These are phyloP conservation scores for Empis livida DNA, from an alignment of 2,888 invertebrate genomes.

Conservation along the genomic window DNA sequence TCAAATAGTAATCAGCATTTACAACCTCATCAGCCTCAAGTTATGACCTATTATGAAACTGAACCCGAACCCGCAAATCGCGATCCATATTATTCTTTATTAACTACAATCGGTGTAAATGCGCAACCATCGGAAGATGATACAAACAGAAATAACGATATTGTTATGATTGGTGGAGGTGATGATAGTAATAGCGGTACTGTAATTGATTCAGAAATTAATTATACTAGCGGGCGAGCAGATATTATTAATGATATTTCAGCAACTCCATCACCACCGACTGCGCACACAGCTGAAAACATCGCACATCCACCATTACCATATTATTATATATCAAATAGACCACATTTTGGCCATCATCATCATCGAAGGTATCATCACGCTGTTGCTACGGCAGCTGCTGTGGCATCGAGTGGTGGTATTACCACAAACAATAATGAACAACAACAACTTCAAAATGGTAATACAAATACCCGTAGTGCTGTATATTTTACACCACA, in stretches of 20 bases:
- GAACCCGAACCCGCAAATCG: slow-evolving; percentile 6
- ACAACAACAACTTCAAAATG: background rate
- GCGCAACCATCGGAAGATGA: background rate
- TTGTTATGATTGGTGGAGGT: background rate
- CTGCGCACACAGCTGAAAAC: slow-evolving; percentile 15
- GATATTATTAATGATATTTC: background rate
- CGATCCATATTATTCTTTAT: too few relatives aligned
- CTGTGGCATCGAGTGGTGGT: slow-evolving; percentile 11
- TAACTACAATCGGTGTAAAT: background rate
- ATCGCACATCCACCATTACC: slow-evolving; percentile 9
- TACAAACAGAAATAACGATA: background rate
- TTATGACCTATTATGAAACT: slow-evolving; percentile 1
- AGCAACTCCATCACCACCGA: slow-evolving; percentile 20
- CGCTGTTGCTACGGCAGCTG: slow-evolving; percentile 11
- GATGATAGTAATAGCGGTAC: background rate
- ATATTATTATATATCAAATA: background rate
- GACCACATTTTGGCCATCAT: background rate
- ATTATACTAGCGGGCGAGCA: too few relatives aligned
- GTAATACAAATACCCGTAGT: background rate
- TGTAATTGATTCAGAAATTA: background rate
- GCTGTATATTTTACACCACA: slow-evolving; percentile 9
- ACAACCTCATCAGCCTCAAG: background rate
- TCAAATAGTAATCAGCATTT: background rate
- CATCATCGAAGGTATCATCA: background rate
- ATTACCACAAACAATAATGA: slow-evolving; percentile 4